Evolutionary conservation across 2,113 vertebrate genomes (phyloP).

Genomic region (Onychorhynchus coronatus): DNA sequence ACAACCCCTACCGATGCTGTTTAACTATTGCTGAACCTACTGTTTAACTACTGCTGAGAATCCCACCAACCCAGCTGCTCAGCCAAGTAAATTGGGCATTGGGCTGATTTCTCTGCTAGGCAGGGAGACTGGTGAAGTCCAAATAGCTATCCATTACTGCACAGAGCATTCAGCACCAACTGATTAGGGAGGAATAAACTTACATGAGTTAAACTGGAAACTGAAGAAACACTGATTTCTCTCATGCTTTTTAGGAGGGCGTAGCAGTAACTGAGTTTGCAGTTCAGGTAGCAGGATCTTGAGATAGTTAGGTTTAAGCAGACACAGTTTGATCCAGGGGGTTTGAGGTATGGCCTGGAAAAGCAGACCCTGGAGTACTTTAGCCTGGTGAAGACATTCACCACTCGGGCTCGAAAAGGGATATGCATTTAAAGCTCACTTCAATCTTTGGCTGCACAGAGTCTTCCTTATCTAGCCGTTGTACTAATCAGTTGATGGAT

Average conservation of each 20-base stretch:
- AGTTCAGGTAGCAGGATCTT: background rate
- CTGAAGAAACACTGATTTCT: background rate
- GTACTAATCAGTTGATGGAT: background rate
- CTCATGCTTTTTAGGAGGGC: background rate
- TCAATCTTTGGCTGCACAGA: background rate
- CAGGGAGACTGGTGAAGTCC: fast-evolving
- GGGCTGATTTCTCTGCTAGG: background rate
- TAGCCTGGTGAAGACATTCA: background rate
- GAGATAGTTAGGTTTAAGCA: background rate
- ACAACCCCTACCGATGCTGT: background rate
- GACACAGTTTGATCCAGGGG: background rate
- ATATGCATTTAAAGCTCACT: background rate
- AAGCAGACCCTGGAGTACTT: background rate
- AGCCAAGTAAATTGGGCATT: background rate
- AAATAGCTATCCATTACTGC: background rate
- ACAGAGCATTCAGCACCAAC: background rate
- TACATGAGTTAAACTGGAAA: background rate
- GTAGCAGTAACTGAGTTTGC: background rate
- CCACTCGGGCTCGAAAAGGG: background rate
- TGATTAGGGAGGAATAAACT: background rate
- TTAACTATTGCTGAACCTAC: background rate
- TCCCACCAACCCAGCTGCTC: background rate
- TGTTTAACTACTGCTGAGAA: background rate
- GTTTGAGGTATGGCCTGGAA: background rate
- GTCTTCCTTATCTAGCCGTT: background rate